Conservation (phyloP, 2,888 invertebrate genomes). For the Drosophila melanosoma region DNA sequence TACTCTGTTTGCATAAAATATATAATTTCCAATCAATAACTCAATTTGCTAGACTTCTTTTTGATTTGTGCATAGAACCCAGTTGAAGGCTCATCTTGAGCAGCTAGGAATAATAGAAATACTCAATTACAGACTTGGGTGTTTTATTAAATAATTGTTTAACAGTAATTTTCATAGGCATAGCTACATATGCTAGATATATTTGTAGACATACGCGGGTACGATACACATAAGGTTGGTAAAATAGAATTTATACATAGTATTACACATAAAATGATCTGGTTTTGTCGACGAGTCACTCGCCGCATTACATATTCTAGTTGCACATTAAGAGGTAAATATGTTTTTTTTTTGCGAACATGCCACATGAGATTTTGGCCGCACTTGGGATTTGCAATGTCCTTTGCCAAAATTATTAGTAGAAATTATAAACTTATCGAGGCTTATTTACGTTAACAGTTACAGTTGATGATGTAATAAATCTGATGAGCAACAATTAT, state of each 20-base stretch:
- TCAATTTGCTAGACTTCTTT: neutral
- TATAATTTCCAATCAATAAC: neutral
- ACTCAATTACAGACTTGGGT: constrained; percentile 67
- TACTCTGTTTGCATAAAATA: constrained; percentile 21
- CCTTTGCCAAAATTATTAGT: constrained; percentile 54
- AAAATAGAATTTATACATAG: constrained; percentile 53
- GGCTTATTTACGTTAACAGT: constrained; percentile 15
- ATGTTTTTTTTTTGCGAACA: constrained; percentile 53
- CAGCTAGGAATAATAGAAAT: neutral
- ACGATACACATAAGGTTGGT: constrained; percentile 34
- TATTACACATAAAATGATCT: constrained; percentile 47
- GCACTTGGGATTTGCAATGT: constrained; percentile 48
- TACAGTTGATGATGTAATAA: constrained; percentile 14
- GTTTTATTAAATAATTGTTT: constrained; percentile 73
- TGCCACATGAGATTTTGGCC: constrained; percentile 69
- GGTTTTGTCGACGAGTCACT: constrained; percentile 51
- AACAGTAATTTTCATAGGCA: constrained; percentile 66
- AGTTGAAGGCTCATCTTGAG: neutral
- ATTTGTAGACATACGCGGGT: constrained; percentile 36
- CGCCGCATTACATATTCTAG: constrained; percentile 59
- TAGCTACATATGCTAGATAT: constrained; percentile 48
- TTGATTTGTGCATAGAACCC: neutral
- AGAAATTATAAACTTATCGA: constrained; percentile 2
- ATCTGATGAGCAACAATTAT: constrained; percentile 35
- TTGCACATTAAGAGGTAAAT: constrained; percentile 77